Conservation (phyloP, 2,888 invertebrate genomes). For the Amiota mariae region DNA sequence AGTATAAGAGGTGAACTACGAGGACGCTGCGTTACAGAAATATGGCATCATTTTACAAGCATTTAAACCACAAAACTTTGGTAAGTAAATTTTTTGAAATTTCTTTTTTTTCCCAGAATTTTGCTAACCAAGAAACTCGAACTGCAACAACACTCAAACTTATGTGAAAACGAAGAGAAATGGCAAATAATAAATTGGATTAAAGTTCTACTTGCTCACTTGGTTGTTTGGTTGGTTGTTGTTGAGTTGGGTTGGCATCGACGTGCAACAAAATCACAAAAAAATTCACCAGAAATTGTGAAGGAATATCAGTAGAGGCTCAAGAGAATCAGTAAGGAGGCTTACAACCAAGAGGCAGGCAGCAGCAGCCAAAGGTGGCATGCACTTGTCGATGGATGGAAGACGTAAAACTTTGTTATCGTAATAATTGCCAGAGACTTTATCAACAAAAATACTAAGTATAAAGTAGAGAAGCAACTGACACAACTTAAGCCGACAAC, state of each 20-base stretch:
- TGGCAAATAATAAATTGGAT: slow-evolving; percentile 26
- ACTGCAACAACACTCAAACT: slow-evolving; percentile 9
- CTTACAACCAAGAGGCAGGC: not conserved
- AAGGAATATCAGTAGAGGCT: not conserved
- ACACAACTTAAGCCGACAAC: not conserved
- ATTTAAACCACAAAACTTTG: slow-evolving; percentile 34
- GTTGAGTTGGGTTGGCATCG: not conserved
- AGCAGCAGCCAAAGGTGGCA: slow-evolving; percentile 3
- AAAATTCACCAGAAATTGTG: not conserved
- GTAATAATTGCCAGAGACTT: slow-evolving; percentile 17
- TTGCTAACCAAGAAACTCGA: slow-evolving; percentile 3
- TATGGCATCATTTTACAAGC: slow-evolving; percentile 55
- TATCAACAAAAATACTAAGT: slow-evolving; percentile 1
- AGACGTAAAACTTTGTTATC: slow-evolving; percentile 11
- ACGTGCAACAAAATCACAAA: not conserved
- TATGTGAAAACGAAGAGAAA: not conserved
- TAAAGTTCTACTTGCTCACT: slow-evolving; percentile 19
- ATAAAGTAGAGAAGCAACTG: not conserved
- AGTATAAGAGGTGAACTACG: not conserved
- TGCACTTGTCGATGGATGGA: not conserved
- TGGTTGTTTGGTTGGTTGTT: not conserved
- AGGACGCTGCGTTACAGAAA: slow-evolving; percentile 39
- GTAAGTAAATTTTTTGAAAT: not conserved
- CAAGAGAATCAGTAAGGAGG: not conserved
- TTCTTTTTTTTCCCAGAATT: not conserved